Evolutionary conservation across 2,797 vertebrate genomes (phyloP).

Genomic region (Sebastes trivittatus): DNA sequence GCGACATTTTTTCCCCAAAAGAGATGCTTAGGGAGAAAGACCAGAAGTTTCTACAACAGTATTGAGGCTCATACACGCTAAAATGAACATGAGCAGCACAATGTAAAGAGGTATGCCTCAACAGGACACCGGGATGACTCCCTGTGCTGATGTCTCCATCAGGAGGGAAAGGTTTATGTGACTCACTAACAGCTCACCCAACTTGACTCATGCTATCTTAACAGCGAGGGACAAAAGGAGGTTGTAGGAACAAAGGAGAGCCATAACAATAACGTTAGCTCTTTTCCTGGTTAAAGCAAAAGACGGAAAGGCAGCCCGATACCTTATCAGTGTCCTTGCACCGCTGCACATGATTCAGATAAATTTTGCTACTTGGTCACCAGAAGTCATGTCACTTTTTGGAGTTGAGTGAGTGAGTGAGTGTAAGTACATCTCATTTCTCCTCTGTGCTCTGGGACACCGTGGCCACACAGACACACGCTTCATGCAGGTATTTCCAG

Average conservation of each 20-base stretch:
- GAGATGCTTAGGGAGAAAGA: too few relatives aligned
- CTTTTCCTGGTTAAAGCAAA: conserved; percentile 19
- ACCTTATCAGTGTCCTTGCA: conserved; percentile 35
- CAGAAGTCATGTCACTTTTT: background rate
- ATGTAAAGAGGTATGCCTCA: background rate
- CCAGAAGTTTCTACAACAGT: background rate
- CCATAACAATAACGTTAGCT: background rate
- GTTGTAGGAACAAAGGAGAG: conserved; percentile 35
- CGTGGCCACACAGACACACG: background rate
- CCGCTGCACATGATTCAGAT: conserved; percentile 17
- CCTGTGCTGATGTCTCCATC: conserved; percentile 20
- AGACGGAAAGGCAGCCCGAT: background rate
- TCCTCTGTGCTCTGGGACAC: background rate
- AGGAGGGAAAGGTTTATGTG: conserved; percentile 32
- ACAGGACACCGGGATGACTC: conserved; percentile 23
- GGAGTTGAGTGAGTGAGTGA: background rate
- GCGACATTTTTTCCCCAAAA: background rate
- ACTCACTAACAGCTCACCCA: conserved; percentile 61
- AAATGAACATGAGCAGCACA: background rate
- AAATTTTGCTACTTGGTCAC: conserved; percentile 16
- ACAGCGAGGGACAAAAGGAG: conserved; percentile 44
- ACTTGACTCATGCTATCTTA: conserved; percentile 50
- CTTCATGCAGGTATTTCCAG: conserved; percentile 81
- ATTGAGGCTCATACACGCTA: background rate
- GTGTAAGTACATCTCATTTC: conserved; percentile 13